Evolutionary conservation across 2,113 vertebrate species (phyloP).

Genomic region (Myanophis thanlyinensis): DNA sequence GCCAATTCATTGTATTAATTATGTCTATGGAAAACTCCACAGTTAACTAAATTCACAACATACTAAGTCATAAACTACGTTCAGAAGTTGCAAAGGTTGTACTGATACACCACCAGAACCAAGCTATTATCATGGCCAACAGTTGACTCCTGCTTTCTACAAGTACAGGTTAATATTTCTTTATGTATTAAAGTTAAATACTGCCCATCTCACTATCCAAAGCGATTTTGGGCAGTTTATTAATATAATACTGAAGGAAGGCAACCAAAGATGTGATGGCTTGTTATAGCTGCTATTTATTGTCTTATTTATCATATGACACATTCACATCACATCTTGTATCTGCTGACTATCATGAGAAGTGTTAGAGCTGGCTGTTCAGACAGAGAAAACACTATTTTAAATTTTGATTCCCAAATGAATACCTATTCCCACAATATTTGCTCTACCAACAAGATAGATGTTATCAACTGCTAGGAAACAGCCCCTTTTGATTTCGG

Average conservation of each 20-base stretch:
- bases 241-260: not conserved
- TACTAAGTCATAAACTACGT: not conserved
- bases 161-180: not conserved
- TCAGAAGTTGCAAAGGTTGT: not conserved
- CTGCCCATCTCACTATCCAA: too few relatives aligned
- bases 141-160: not conserved
- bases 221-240: too few relatives aligned
- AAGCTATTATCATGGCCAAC: not conserved
- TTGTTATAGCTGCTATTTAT: too few relatives aligned
- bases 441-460: not conserved
- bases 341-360: not conserved
- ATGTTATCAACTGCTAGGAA: not conserved
- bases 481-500: not conserved
- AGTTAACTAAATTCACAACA: not conserved
- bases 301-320: not conserved
- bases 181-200: too few relatives aligned
- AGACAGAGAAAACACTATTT: not conserved
- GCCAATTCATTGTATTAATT: not conserved
- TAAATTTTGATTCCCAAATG: not conserved
- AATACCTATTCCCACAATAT: not conserved
- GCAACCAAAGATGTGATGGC: not conserved
- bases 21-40: not conserved
- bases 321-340: not conserved
- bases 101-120: not conserved
- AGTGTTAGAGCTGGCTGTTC: not conserved